Evolutionary conservation across 2,797 vertebrate genomes (phyloP).

Genomic region (Kryptopterus vitreolus): DNA sequence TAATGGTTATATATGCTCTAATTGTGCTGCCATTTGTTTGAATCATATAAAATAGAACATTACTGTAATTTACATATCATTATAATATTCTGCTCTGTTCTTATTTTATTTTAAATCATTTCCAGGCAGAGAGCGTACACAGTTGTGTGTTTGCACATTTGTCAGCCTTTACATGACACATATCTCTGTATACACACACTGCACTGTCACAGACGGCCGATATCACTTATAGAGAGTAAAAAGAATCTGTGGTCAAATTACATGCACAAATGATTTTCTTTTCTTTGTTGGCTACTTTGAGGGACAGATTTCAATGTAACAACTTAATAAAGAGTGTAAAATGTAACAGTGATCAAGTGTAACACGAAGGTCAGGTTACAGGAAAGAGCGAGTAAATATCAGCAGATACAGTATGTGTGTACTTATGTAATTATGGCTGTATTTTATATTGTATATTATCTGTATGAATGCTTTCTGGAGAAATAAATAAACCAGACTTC

Average conservation of each 20-base stretch:
- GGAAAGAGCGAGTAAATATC: conserved; percentile 36
- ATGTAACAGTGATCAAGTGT: conserved; percentile 13
- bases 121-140: background rate
- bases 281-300: background rate
- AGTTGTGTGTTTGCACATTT: conserved; percentile 38
- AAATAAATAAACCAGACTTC: background rate
- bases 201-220: conserved; percentile 40
- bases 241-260: background rate
- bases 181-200: conserved; percentile 38
- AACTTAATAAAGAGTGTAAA: conserved; percentile 14
- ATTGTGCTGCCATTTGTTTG: background rate
- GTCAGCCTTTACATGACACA: conserved; percentile 42
- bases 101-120: conserved; percentile 1
- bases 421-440: background rate
- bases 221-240: conserved; percentile 2
- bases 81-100: background rate
- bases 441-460: conserved; percentile 34
- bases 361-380: conserved; percentile 21
- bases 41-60: no score
- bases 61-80: background rate
- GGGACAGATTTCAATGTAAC: background rate
- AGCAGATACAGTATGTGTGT: conserved; percentile 24
- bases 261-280: background rate
- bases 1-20: background rate
- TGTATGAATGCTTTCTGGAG: background rate